These are phyloP conservation scores for Perithous albicinctus DNA, from an alignment of 2,888 invertebrate genomes.

Conservation along the genomic window DNA sequence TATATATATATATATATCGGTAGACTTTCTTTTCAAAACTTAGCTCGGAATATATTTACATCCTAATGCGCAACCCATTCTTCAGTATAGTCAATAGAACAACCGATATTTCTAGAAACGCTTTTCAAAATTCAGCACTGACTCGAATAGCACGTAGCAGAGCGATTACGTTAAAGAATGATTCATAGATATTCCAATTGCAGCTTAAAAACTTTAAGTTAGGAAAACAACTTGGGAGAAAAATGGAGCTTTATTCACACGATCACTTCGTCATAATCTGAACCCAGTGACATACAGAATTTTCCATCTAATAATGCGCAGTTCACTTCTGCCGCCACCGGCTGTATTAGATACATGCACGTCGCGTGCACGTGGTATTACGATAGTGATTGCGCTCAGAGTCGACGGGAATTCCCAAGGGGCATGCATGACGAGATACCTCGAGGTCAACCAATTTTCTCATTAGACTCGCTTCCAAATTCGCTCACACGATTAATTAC, in stretches of 20 bases:
- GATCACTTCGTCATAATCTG: not conserved
- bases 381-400: constrained; percentile 27
- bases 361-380: constrained; percentile 38
- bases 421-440: not conserved
- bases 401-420: constrained; percentile 32
- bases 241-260: not conserved
- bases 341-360: constrained; percentile 29
- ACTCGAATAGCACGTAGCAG: no score
- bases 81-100: no score
- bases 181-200: no score
- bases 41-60: no score
- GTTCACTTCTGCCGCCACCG: not conserved
- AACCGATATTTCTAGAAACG: no score
- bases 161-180: no score
- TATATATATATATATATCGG: no score
- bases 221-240: not conserved
- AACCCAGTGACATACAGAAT: not conserved
- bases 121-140: no score
- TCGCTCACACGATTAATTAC: constrained; percentile 48
- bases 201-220: no score
- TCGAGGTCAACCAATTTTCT: constrained; percentile 55
- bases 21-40: no score
- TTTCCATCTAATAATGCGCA: constrained; percentile 2
- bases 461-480: constrained; percentile 21
- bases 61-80: no score